A percentile compares a stretch with the other conserved stretches of the same genome.
These are phyloP conservation scores for Drosophila yooni DNA, from an alignment of 2,888 invertebrate species.

Conservation along the genomic window DNA sequence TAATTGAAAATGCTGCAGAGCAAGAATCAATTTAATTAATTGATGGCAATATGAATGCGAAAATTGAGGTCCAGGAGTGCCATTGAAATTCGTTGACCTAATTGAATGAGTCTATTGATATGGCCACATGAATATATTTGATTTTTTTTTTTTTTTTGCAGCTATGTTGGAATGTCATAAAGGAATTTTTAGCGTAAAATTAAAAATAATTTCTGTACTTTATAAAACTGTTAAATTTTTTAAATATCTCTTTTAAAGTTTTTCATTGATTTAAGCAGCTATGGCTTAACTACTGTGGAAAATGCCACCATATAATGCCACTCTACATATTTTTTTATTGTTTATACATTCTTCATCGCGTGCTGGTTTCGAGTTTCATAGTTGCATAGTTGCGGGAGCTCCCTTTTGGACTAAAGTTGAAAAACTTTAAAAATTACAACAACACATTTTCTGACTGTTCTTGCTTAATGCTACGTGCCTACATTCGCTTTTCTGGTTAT, in stretches of 20 bases:
- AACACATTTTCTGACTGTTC: conserved; percentile 56
- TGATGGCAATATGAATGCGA: conserved; percentile 39
- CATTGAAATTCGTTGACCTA: conserved; percentile 11
- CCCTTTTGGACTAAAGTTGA: conserved; percentile 36
- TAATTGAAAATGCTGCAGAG: conserved; percentile 46
- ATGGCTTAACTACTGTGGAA: background rate
- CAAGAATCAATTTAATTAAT: conserved; percentile 66
- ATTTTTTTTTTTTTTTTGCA: background rate
- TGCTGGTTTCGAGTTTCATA: conserved; percentile 60
- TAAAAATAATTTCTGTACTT: background rate
- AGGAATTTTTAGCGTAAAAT: background rate
- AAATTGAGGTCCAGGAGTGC: conserved; percentile 5
- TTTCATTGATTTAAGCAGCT: background rate
- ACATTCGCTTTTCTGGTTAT: conserved; percentile 19
- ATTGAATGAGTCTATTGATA: conserved; percentile 3
- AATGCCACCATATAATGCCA: background rate
- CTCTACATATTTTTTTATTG: background rate
- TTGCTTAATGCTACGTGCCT: conserved; percentile 65
- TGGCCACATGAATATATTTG: background rate
- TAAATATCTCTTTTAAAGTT: conserved; percentile 3
- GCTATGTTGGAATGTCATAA: background rate
- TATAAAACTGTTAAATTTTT: background rate
- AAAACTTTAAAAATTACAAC: conserved; percentile 43
- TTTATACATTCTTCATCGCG: conserved; percentile 53
- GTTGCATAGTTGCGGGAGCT: conserved; percentile 48